These are phyloP conservation scores for Phenganax subtilis DNA, from an alignment of 92 coral and sea anemone genomes.

Conservation along the genomic window DNA sequence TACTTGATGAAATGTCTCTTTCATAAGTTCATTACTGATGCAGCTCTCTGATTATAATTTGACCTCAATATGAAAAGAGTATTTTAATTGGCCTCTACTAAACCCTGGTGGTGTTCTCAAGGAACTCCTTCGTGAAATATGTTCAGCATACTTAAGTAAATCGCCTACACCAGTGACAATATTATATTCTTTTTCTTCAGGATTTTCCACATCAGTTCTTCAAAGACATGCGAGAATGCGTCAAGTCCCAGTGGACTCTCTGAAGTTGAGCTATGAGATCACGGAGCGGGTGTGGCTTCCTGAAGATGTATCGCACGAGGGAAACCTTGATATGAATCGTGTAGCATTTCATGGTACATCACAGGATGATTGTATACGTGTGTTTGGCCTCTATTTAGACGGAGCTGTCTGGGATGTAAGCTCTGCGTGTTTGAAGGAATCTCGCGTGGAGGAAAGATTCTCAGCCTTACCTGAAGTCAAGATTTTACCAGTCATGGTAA, in stretches of 20 bases:
- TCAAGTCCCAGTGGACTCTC: conserved; percentile 76
- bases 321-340: conserved; percentile 63
- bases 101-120: no score
- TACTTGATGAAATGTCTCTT: no score
- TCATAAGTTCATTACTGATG: no score
- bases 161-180: no score
- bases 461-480: conserved; percentile 74
- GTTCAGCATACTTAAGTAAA: no score
- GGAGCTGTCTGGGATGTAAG: conserved; percentile 88
- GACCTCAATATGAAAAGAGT: no score
- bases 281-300: conserved; percentile 66
- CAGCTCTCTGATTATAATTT: no score
- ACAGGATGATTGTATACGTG: conserved; percentile 61
- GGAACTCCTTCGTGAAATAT: no score
- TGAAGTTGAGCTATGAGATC: conserved; percentile 68
- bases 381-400: conserved; percentile 87
- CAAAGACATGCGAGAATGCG: conserved; percentile 81
- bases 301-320: conserved; percentile 60
- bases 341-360: conserved; percentile 79
- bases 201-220: conserved; percentile 83
- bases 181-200: conserved; percentile 37
- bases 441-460: conserved; percentile 67
- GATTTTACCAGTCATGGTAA: conserved; percentile 67
- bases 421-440: conserved; percentile 54
- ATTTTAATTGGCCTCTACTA: no score